Evolutionary conservation across 2,797 vertebrate species (phyloP).

Genomic region (Notolepis coatsorum): DNA sequence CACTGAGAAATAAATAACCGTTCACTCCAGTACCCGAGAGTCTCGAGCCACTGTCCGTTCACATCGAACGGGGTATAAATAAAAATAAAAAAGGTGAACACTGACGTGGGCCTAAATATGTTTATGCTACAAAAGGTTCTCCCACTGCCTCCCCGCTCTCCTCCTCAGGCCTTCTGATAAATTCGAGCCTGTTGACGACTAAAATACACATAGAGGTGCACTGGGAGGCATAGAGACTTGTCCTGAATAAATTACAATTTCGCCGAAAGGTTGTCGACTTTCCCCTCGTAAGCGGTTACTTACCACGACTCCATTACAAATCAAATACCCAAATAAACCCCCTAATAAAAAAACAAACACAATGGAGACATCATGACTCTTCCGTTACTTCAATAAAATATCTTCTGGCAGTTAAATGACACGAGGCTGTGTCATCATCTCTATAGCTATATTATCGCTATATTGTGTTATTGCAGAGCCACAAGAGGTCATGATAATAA

Average conservation of each 20-base stretch:
- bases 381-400: conserved; percentile 11
- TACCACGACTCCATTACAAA: neutral
- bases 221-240: conserved; percentile 4
- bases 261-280: conserved; percentile 17
- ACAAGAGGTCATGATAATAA: neutral
- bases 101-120: conserved; percentile 20
- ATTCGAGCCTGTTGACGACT: conserved; percentile 31
- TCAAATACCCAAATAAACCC: neutral
- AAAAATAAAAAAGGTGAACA: conserved; percentile 24
- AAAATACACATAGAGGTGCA: conserved; percentile 34
- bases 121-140: conserved; percentile 22
- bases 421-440: conserved; percentile 13
- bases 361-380: neutral
- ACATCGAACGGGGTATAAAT: neutral
- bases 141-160: conserved; percentile 24
- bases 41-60: conserved; percentile 10
- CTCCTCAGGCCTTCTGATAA: conserved; percentile 25
- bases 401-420: conserved; percentile 4
- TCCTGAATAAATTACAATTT: conserved; percentile 17
- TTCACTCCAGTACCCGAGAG: conserved; percentile 50
- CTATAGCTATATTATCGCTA: neutral
- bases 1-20: conserved; percentile 13
- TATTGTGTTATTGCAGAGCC: too few species aligned
- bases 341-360: neutral
- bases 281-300: conserved; percentile 14